Evolutionary conservation across 2,888 invertebrate genomes (phyloP).

Genomic region (Abrostola triplasia): DNA sequence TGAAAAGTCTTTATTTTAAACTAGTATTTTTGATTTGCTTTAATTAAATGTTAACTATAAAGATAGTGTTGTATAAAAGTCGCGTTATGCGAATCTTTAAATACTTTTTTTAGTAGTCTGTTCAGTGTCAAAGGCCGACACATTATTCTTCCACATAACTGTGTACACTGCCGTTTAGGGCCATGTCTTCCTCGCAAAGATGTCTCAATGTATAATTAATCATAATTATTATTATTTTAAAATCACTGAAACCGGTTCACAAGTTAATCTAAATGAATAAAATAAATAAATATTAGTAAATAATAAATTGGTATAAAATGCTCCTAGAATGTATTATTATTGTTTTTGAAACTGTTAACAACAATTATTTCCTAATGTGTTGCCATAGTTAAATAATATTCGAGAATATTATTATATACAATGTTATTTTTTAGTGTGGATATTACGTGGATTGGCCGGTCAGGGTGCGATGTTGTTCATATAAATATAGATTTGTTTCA

Average conservation of each 20-base stretch:
- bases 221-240: not conserved
- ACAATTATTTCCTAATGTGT: conserved; percentile 51
- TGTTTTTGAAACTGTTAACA: conserved; percentile 34
- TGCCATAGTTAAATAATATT: conserved; percentile 54
- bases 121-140: no score
- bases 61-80: no score
- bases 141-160: no score
- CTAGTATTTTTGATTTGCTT: no score
- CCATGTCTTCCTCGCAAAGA: no score
- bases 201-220: no score
- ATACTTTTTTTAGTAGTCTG: no score
- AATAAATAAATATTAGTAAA: conserved; percentile 16
- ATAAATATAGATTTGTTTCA: no score
- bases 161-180: no score
- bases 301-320: conserved; percentile 39
- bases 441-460: conserved; percentile 25
- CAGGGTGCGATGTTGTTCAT: conserved; percentile 6
- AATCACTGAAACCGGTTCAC: conserved; percentile 7
- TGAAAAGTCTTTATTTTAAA: no score
- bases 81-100: no score
- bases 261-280: conserved; percentile 1
- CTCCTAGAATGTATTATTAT: conserved; percentile 38
- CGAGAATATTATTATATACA: conserved; percentile 44
- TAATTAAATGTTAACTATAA: no score
- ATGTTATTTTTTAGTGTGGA: conserved; percentile 40